Evolutionary conservation across 2,797 vertebrate species (phyloP).

Genomic region (Gephyroberyx darwinii): DNA sequence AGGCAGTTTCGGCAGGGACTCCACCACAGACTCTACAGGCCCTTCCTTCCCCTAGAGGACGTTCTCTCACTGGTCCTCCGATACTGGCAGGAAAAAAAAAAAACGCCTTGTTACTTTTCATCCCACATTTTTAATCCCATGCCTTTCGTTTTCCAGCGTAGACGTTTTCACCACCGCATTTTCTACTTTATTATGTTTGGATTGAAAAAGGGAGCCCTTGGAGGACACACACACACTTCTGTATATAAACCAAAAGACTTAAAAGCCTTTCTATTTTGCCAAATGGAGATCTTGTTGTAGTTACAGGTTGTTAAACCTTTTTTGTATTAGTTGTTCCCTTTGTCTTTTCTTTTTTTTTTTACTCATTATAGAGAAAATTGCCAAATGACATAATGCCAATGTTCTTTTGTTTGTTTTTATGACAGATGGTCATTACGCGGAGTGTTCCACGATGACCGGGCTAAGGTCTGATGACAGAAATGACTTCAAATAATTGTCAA

Average conservation of each 20-base stretch:
- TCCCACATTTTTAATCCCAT: slow-evolving; percentile 58
- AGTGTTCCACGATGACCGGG: slow-evolving; percentile 44
- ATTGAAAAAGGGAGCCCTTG: slow-evolving; percentile 76
- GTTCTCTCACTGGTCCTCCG: slow-evolving; percentile 39
- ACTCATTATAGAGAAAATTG: slow-evolving; percentile 62
- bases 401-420: slow-evolving; percentile 45
- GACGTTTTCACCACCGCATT: slow-evolving; percentile 60
- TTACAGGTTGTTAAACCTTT: slow-evolving; percentile 53
- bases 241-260: slow-evolving; percentile 77
- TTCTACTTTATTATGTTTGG: slow-evolving; percentile 70
- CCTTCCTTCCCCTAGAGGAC: slow-evolving; percentile 1
- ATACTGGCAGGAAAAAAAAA: slow-evolving; percentile 22
- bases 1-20: slow-evolving; percentile 61
- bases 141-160: slow-evolving; percentile 49
- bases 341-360: slow-evolving; percentile 48
- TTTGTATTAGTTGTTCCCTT: slow-evolving; percentile 61
- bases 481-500: slow-evolving; percentile 16
- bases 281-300: slow-evolving; percentile 76
- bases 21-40: slow-evolving; percentile 46
- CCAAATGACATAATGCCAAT: slow-evolving; percentile 79
- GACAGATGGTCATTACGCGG: slow-evolving; percentile 11
- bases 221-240: slow-evolving; percentile 54
- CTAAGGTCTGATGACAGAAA: slow-evolving; percentile 33
- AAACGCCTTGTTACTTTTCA: slow-evolving; percentile 48
- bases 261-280: slow-evolving; percentile 79